These are phyloP conservation scores for Anguilla marmorata DNA, from an alignment of 2,797 vertebrate species.

Conservation along the genomic window DNA sequence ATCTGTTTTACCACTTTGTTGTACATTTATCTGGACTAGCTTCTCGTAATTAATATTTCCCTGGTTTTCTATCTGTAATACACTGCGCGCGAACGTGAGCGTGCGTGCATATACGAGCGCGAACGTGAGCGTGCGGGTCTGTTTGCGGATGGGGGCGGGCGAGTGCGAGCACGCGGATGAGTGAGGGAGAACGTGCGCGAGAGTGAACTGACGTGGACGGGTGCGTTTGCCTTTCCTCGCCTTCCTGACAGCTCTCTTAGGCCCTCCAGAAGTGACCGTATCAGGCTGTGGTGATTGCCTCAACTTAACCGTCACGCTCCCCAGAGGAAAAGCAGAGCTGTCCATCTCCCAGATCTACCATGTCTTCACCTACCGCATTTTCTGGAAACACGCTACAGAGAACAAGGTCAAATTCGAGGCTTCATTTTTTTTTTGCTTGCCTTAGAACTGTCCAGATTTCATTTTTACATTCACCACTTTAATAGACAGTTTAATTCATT, in stretches of 20 bases:
- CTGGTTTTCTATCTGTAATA: too few species aligned
- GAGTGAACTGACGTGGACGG: not conserved
- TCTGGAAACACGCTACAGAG: constrained; percentile 7
- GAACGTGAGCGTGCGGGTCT: too few species aligned
- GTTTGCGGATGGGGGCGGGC: too few species aligned
- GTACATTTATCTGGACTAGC: too few species aligned
- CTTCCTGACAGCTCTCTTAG: constrained; percentile 18
- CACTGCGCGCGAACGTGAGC: too few species aligned
- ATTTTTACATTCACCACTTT: not conserved
- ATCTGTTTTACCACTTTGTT: too few species aligned
- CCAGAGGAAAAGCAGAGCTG: not conserved
- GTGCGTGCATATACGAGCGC: too few species aligned
- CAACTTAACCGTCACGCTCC: constrained; percentile 13
- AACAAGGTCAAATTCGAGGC: not conserved
- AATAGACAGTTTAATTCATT: too few species aligned
- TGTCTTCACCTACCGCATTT: not conserved
- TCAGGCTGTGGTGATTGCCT: constrained; percentile 27
- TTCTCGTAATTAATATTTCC: too few species aligned
- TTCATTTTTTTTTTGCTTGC: not conserved
- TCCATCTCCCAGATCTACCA: not conserved
- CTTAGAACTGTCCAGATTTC: not conserved
- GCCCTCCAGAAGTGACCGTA: constrained; percentile 24
- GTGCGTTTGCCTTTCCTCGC: not conserved
- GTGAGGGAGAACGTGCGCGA: not conserved
- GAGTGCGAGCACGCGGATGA: too few species aligned